Conservation (phyloP, 2,797 vertebrate genomes). For the Rhynchonycteris naso region DNA sequence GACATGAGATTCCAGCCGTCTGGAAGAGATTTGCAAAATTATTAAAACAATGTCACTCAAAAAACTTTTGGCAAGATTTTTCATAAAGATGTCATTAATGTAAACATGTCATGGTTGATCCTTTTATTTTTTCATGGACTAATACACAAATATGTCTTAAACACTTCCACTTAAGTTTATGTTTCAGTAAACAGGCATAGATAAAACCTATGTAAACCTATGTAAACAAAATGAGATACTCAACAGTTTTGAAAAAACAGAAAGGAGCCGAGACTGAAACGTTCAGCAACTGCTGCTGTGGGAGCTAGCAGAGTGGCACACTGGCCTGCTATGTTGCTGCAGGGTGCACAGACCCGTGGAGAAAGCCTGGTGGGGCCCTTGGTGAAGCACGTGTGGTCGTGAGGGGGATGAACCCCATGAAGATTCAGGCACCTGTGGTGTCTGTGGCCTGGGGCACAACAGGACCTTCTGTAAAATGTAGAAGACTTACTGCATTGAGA, state of each 20-base stretch:
- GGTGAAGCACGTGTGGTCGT: background rate
- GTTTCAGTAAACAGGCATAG: background rate
- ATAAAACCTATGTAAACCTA: background rate
- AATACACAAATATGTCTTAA: background rate
- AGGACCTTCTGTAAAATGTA: background rate
- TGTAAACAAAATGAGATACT: background rate
- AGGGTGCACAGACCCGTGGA: rapidly evolving
- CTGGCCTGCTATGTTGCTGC: too few relatives aligned
- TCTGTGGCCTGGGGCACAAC: background rate
- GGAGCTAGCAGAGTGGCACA: too few relatives aligned
- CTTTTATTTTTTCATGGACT: background rate
- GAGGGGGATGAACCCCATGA: rapidly evolving
- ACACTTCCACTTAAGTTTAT: background rate
- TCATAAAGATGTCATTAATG: background rate
- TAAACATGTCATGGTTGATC: background rate
- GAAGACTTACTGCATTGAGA: background rate
- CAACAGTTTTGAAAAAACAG: background rate
- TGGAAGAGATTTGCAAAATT: background rate
- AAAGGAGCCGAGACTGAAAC: background rate
- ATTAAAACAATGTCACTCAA: background rate
- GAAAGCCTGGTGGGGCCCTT: rapidly evolving
- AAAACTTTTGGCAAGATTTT: background rate
- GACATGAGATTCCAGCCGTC: background rate
- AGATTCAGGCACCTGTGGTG: rapidly evolving
- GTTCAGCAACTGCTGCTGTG: background rate